Percentiles rank a stretch among this genome's conserved stretches.
Conservation (phyloP, 2,113 vertebrate genomes). For the Pionites leucogaster region DNA sequence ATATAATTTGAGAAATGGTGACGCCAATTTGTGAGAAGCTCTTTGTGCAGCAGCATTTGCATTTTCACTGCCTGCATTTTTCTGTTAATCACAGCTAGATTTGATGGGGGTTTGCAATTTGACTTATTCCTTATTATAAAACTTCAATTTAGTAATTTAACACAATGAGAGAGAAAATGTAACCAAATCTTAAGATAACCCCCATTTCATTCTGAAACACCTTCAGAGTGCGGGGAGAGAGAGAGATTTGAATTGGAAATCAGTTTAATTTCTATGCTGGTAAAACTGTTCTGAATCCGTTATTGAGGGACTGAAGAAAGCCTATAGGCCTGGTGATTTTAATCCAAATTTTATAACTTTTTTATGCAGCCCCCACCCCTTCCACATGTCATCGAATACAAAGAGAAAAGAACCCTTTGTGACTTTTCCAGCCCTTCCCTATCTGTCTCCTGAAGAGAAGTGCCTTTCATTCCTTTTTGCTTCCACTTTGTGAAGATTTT, state of each 20-base stretch:
- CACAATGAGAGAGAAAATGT: slow-evolving; percentile 94
- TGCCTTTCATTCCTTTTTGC: neutral
- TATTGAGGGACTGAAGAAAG: slow-evolving; percentile 79
- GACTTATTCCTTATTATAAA: slow-evolving; percentile 99
- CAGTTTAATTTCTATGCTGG: slow-evolving; percentile 83
- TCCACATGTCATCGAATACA: slow-evolving; percentile 69
- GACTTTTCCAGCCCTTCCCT: slow-evolving; percentile 41
- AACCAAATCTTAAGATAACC: slow-evolving; percentile 93
- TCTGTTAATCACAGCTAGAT: slow-evolving; percentile 98
- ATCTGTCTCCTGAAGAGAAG: neutral
- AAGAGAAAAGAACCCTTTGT: slow-evolving; percentile 68
- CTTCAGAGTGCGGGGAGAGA: slow-evolving; percentile 80
- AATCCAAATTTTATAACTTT: slow-evolving; percentile 87
- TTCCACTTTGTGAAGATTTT: neutral
- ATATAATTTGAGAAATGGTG: slow-evolving; percentile 99
- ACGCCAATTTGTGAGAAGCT: slow-evolving; percentile 99
- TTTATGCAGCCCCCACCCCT: slow-evolving; percentile 64
- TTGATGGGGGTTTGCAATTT: slow-evolving; percentile 97
- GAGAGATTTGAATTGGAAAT: slow-evolving; percentile 89
- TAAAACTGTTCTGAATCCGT: slow-evolving; percentile 83
- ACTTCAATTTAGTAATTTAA: slow-evolving; percentile 99
- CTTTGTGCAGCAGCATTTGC: slow-evolving; percentile 99
- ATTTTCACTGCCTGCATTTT: slow-evolving; percentile 94
- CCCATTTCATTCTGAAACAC: slow-evolving; percentile 91
- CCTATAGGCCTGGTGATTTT: slow-evolving; percentile 81